phyloP scores from a whole-genome alignment of 2,888 invertebrate species.

The Rotaria macrura region DNA sequence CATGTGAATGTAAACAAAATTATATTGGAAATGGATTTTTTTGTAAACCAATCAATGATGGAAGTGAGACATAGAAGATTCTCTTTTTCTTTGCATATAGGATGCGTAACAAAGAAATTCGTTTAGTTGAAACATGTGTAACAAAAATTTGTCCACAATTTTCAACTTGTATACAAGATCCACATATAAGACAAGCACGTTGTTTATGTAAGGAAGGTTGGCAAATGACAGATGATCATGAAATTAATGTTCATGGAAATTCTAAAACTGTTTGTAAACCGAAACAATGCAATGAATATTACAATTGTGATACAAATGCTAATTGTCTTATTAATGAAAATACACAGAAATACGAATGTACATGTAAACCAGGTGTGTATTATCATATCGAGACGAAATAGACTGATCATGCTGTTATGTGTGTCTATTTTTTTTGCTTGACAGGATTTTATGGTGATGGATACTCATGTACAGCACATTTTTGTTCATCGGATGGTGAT shows the following conservation, averaged over 20 bases:
- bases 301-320: constrained; percentile 31
- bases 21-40: constrained; percentile 31
- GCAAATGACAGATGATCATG: neutral
- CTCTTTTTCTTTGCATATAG: no score
- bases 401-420: no score
- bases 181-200: neutral
- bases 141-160: constrained; percentile 23
- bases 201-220: constrained; percentile 12
- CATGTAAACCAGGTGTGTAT: constrained; percentile 26
- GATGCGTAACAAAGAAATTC: no score
- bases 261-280: constrained; percentile 21
- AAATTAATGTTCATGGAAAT: neutral
- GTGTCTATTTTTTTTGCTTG: no score
- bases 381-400: neutral
- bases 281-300: constrained; percentile 28
- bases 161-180: neutral
- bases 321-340: constrained; percentile 18
- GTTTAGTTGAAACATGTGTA: constrained; percentile 7
- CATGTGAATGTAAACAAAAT: constrained; percentile 25
- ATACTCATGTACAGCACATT: constrained; percentile 28
- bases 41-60: constrained; percentile 14
- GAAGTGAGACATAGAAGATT: neutral
- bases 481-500: constrained; percentile 27
- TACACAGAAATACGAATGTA: constrained; percentile 27
- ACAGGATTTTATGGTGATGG: constrained; percentile 30